Conservation (phyloP, 2,797 vertebrate genomes). For the Enteromius mattozi region DNA sequence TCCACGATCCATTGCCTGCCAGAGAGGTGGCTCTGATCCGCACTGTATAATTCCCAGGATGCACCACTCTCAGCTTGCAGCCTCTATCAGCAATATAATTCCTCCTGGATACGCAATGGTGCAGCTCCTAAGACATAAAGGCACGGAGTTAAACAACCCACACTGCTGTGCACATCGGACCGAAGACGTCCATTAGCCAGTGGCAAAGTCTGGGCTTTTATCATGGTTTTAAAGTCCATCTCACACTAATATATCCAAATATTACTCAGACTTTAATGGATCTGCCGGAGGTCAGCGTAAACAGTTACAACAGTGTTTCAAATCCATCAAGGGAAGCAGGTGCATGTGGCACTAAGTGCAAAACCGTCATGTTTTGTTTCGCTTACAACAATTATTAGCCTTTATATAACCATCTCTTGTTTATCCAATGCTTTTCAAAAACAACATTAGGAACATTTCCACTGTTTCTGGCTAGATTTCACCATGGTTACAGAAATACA, state of each 20-base stretch:
- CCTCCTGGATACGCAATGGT: constrained; percentile 89
- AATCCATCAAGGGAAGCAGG: constrained; percentile 13
- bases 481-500: constrained; percentile 66
- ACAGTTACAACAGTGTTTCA: neutral
- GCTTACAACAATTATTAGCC: neutral
- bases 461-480: constrained; percentile 54
- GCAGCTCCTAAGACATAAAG: constrained; percentile 81
- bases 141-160: neutral
- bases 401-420: constrained; percentile 39
- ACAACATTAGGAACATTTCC: constrained; percentile 37
- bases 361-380: constrained; percentile 28
- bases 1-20: constrained; percentile 96
- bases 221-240: neutral
- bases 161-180: neutral
- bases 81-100: constrained; percentile 80
- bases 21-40: constrained; percentile 91
- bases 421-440: constrained; percentile 32
- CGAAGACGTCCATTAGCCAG: neutral
- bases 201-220: neutral
- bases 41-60: constrained; percentile 92
- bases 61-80: constrained; percentile 85
- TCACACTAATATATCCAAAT: neutral
- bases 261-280: constrained; percentile 23
- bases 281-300: neutral
- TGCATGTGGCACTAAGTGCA: constrained; percentile 4